These are phyloP conservation scores for Mormyrops boulengeri DNA, from an alignment of 2,797 vertebrate genomes.

Conservation along the genomic window DNA sequence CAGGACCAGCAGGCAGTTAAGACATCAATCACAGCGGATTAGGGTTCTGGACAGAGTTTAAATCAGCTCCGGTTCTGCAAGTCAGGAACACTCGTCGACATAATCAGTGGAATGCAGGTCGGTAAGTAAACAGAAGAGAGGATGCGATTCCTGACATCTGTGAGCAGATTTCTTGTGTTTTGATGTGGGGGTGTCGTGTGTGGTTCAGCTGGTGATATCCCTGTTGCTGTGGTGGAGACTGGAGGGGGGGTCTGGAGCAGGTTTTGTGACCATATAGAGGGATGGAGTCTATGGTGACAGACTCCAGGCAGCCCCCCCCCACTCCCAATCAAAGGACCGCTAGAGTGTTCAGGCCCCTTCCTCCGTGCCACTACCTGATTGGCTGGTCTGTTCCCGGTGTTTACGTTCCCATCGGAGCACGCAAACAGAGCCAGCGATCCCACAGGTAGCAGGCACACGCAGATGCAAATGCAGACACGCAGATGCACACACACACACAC, in stretches of 20 bases:
- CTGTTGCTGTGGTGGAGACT: neutral
- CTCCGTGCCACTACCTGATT: neutral
- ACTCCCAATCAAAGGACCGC: constrained; percentile 35
- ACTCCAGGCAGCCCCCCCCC: constrained; percentile 49
- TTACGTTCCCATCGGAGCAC: constrained; percentile 58
- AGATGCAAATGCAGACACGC: neutral
- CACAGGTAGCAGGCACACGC: constrained; percentile 37
- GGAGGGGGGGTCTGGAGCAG: neutral
- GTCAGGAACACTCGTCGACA: no score
- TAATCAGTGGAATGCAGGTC: neutral
- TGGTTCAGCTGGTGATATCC: neutral
- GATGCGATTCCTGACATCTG: neutral
- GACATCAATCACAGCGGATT: neutral
- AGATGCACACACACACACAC: constrained; percentile 7
- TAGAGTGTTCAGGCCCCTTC: constrained; percentile 20
- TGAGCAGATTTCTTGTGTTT: neutral
- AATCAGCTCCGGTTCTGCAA: neutral
- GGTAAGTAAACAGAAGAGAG: neutral
- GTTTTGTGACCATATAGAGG: neutral
- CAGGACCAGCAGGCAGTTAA: neutral
- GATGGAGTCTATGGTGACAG: constrained; percentile 28
- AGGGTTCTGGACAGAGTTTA: neutral
- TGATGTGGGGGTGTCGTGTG: neutral
- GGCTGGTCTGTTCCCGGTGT: constrained; percentile 57
- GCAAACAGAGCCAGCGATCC: constrained; percentile 65